phyloP scores from a whole-genome alignment of 2,113 vertebrate species.

The Notothenia coriiceps region DNA sequence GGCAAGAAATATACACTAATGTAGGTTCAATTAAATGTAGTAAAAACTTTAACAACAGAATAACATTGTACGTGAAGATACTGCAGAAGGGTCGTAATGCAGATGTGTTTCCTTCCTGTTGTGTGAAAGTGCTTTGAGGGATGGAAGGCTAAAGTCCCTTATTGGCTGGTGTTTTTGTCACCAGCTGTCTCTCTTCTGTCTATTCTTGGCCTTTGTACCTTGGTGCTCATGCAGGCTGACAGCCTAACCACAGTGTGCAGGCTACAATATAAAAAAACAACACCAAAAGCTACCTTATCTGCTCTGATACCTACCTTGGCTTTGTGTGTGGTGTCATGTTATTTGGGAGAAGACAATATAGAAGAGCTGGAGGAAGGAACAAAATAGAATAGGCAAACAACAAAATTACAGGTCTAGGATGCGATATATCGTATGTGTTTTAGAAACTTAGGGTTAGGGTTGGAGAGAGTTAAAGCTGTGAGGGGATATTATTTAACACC shows the following conservation, averaged over 20 bases:
- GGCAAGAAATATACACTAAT: too few species aligned
- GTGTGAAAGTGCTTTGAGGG: too few species aligned
- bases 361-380: not conserved
- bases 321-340: constrained; percentile 36
- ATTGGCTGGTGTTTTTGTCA: constrained; percentile 24
- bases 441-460: not conserved
- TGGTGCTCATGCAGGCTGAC: constrained; percentile 60
- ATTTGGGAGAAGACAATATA: constrained; percentile 57
- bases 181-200: constrained; percentile 47
- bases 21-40: not conserved
- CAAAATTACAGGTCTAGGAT: constrained; percentile 3
- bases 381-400: constrained; percentile 8
- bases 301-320: constrained; percentile 11
- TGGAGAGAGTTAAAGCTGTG: not conserved
- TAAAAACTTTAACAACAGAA: not conserved
- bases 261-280: constrained; percentile 26
- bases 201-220: constrained; percentile 70
- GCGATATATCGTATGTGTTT: not conserved
- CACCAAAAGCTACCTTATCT: constrained; percentile 45
- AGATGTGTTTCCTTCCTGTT: constrained; percentile 38
- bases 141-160: not conserved
- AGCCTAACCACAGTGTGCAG: constrained; percentile 66
- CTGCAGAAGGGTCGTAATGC: not conserved
- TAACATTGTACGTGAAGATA: not conserved
- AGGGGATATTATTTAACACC: not conserved